Evolutionary conservation across 2,797 vertebrate species (phyloP).

Genomic region (Acanthopagrus latus): DNA sequence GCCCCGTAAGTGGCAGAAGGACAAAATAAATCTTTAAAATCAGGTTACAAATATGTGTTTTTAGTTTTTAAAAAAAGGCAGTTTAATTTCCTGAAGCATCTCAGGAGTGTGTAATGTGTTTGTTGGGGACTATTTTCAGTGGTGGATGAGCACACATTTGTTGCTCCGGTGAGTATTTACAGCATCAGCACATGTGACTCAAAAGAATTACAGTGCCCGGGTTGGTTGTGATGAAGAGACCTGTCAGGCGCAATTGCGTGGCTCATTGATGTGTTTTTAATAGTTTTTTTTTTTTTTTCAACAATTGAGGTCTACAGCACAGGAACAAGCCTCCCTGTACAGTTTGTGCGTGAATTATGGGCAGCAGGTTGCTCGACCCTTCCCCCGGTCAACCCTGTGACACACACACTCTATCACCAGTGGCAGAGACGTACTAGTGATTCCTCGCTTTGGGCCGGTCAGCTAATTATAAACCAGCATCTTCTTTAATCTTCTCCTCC

Average conservation of each 20-base stretch:
- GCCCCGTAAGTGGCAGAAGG: neutral
- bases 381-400: constrained; percentile 69
- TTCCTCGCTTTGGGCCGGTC: constrained; percentile 69
- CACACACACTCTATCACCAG: constrained; percentile 77
- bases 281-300: neutral
- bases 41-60: neutral
- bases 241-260: neutral
- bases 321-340: constrained; percentile 15
- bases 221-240: neutral
- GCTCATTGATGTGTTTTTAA: neutral
- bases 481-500: constrained; percentile 74
- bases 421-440: constrained; percentile 83
- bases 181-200: neutral
- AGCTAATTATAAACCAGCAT: constrained; percentile 84
- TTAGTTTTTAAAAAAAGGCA: neutral
- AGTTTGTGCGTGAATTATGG: constrained; percentile 75
- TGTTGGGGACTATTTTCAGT: neutral
- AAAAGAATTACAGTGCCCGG: neutral
- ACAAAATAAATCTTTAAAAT: neutral
- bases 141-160: neutral
- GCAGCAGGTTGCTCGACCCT: constrained; percentile 77
- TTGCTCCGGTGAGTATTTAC: neutral
- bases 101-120: neutral
- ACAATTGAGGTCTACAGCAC: no score
- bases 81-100: no score